Evolutionary conservation across 2,113 vertebrate species (phyloP).

Genomic region (Ariopsis seemanni): DNA sequence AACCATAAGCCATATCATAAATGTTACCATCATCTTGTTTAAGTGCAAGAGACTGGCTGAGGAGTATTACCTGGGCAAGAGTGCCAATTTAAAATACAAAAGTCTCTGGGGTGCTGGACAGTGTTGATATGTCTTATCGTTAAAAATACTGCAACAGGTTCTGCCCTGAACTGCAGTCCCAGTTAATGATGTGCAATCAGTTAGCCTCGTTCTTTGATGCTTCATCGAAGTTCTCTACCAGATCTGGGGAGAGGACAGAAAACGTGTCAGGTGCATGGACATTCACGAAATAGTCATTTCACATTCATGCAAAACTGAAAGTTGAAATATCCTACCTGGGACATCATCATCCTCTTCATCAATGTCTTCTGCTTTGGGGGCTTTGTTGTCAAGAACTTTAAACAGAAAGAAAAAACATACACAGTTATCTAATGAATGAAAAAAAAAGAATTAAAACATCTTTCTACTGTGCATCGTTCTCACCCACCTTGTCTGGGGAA

Average conservation of each 20-base stretch:
- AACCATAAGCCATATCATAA: conserved; percentile 59
- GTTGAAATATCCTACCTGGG: conserved; percentile 76
- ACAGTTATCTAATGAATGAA: neutral
- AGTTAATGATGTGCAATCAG: conserved; percentile 66
- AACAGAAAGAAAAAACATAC: conserved; percentile 3
- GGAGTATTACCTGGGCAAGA: conserved; percentile 80
- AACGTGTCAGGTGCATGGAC: neutral
- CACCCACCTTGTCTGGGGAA: conserved; percentile 92
- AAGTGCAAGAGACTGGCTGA: conserved; percentile 87
- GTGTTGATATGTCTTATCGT: conserved; percentile 68
- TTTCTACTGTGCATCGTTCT: neutral
- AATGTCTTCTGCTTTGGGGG: conserved; percentile 94
- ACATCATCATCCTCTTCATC: conserved; percentile 98
- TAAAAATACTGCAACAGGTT: conserved; percentile 79
- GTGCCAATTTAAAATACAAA: conserved; percentile 89
- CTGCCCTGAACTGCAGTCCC: conserved; percentile 58
- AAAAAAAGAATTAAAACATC: neutral
- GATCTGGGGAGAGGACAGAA: conserved; percentile 75
- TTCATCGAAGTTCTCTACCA: conserved; percentile 98
- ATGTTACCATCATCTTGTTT: conserved; percentile 43
- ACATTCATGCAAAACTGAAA: neutral
- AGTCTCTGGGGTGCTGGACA: conserved; percentile 62
- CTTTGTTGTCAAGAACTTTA: conserved; percentile 85
- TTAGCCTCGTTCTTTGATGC: conserved; percentile 98
- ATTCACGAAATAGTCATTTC: too few relatives aligned